Evolutionary conservation across 2,113 vertebrate species (phyloP), one percentile per base, ranked within the genome.

Genomic region (Microcebus ravelobensis): DNA sequence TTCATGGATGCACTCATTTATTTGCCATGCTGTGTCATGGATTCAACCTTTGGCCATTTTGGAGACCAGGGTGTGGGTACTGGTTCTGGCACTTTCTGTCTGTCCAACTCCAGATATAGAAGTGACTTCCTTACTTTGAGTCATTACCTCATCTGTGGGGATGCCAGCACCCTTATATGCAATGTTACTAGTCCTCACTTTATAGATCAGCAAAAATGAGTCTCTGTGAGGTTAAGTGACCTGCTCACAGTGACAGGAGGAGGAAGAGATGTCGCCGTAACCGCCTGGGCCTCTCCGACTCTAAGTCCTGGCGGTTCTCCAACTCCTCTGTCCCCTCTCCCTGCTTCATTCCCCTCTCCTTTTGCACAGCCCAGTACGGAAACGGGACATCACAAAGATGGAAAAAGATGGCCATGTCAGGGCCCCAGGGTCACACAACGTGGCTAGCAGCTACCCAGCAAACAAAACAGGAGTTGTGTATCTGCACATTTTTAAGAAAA

Each of bases 21-120:
- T 39, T 39, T 39, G 39, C 39, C 39, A 39, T 39, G 39, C 39
- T 39, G 39, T 39, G 39, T 39, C 3, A 39, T 39, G 39, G 39
- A 39, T 39, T 39, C 39, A 39, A 39, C 39, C 39, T 39, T 39
- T 74, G 29, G 4, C 6, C 8, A 0, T 17, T 27, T 18, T n/a
- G 36, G 57, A 13, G 65, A 6, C 61, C 63, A 4, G 42, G n/a
- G 1, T 3, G 0, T 11, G 68, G 21, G 14, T 0, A 2, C 68
- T 1, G 29, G 18, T 59, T 31, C 52, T 31, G 31, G 45, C 2
- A 4, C 6, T 42, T 42, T 42, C 6, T 8, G 9, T 29, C 34
- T 13, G 1, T 5, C 23, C 45, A 45, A 5, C 12, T 59, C 36
- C 36, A 57, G 71, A 25, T 17, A 21, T 0, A 0, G 6, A 12